Percentiles rank a stretch among this genome's conserved stretches.
These are phyloP conservation scores for Leucophenga varia DNA, from an alignment of 1,140 invertebrate genomes.

Conservation along the genomic window DNA sequence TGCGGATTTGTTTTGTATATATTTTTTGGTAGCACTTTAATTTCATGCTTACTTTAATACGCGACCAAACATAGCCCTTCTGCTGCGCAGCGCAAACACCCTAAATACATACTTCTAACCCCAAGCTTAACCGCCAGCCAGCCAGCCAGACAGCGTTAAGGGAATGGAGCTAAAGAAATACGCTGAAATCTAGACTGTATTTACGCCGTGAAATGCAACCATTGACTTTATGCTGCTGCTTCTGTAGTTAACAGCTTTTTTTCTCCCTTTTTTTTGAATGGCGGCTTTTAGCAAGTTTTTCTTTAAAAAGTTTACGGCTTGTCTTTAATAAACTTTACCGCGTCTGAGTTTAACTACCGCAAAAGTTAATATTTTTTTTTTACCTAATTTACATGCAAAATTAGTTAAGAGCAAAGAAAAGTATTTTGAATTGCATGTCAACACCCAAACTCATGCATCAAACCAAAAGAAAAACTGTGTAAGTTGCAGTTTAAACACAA, in stretches of 20 bases:
- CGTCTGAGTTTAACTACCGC: constrained; percentile 46
- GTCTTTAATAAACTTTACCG: constrained; percentile 11
- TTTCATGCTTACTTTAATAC: constrained; percentile 55
- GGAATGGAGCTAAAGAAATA: no score
- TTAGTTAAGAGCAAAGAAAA: no score
- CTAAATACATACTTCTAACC: no score
- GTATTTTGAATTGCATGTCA: no score
- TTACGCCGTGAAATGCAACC: background rate
- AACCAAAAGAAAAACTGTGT: no score
- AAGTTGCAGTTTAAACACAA: no score
- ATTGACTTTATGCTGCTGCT: constrained; percentile 39
- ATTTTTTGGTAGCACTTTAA: constrained; percentile 45
- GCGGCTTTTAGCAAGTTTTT: constrained; percentile 4
- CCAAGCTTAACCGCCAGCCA: no score
- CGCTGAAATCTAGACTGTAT: no score
- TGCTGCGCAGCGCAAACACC: background rate
- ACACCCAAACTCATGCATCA: no score
- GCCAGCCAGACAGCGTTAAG: no score
- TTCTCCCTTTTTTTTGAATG: constrained; percentile 9
- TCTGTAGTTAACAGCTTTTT: constrained; percentile 41
- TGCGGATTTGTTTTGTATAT: background rate
- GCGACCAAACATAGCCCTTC: constrained; percentile 8
- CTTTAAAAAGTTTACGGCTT: no score
- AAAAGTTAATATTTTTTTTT: constrained; percentile 15
- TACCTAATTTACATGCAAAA: no score